A percentile compares a stretch with the other conserved stretches of the same genome.
Evolutionary conservation across 2,113 vertebrate genomes (phyloP).

Genomic region (Cisticola juncidis): DNA sequence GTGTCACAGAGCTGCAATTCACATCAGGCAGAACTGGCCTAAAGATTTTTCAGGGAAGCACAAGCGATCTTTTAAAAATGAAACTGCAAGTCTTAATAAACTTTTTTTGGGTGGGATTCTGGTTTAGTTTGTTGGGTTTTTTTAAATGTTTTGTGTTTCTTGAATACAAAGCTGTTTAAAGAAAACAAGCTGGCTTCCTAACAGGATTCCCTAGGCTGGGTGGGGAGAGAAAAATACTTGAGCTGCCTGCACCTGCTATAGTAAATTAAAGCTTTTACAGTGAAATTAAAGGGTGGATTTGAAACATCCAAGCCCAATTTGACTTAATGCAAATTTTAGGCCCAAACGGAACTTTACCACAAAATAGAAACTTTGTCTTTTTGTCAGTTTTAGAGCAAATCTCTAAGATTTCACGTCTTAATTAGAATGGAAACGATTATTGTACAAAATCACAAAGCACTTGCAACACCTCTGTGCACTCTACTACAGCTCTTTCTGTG

Average conservation of each 20-base stretch:
- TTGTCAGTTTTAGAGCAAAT: not conserved
- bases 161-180: not conserved
- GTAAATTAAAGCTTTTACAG: not conserved
- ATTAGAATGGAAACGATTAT: not conserved
- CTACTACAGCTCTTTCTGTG: not conserved
- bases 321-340: not conserved
- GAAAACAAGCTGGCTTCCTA: not conserved
- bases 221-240: not conserved
- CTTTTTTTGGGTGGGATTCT: not conserved
- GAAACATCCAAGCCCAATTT: not conserved
- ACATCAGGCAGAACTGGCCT: not conserved
- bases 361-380: not conserved
- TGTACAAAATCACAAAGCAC: not conserved
- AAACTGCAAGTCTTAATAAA: not conserved
- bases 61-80: not conserved
- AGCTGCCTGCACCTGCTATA: not conserved
- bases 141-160: not conserved
- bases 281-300: not conserved
- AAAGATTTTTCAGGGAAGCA: not conserved
- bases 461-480: not conserved
- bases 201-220: not conserved
- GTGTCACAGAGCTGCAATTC: not conserved
- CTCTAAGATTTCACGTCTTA: not conserved
- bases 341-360: not conserved
- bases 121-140: not conserved